phyloP scores from a whole-genome alignment of 1,140 invertebrate species.

The Aricia agestis region DNA sequence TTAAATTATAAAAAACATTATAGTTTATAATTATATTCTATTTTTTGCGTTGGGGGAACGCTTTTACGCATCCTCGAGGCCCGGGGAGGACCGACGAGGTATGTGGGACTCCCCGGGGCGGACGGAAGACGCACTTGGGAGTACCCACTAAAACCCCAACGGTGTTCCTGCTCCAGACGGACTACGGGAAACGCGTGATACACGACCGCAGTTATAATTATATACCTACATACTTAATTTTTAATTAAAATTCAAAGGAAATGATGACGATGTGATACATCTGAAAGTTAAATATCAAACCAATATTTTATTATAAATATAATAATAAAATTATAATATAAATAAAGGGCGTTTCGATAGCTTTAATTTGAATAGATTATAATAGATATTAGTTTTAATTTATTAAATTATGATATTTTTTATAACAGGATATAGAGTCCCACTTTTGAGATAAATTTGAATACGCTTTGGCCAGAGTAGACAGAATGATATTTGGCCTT shows the following conservation, averaged over 20 bases:
- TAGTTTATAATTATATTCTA: not conserved
- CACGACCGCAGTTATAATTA: too few relatives aligned
- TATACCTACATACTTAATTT: not conserved
- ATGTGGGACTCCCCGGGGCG: too few relatives aligned
- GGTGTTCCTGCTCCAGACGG: too few relatives aligned
- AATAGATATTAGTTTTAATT: not conserved
- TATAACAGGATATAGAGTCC: not conserved
- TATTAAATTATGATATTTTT: not conserved
- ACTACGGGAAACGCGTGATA: too few relatives aligned
- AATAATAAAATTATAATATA: not conserved
- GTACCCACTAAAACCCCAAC: too few relatives aligned
- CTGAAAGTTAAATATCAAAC: not conserved
- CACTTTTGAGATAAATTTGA: not conserved
- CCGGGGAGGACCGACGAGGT: too few relatives aligned
- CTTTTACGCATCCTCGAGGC: too few relatives aligned
- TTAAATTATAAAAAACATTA: not conserved
- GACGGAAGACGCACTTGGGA: too few relatives aligned
- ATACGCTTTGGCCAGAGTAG: not conserved
- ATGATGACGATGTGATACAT: too few relatives aligned
- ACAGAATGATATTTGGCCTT: too few relatives aligned
- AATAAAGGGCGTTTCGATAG: not conserved
- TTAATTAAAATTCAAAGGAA: too few relatives aligned
- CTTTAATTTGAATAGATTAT: not conserved
- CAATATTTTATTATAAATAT: not conserved
- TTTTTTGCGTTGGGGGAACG: too few relatives aligned